phyloP scores from a whole-genome alignment of 1,140 invertebrate species.

The Ctenoplectra terminalis region DNA sequence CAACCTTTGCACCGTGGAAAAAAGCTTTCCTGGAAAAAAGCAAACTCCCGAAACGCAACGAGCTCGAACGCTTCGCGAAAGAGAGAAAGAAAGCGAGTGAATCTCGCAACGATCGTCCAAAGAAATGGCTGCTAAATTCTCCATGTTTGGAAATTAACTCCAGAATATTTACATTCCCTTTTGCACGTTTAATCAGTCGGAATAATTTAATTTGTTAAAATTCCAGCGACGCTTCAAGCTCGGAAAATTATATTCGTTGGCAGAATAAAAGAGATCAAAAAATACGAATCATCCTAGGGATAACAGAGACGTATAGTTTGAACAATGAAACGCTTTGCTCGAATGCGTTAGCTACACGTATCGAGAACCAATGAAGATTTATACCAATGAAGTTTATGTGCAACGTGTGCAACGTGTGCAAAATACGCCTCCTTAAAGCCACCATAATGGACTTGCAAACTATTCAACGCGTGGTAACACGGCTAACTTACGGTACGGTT shows the following conservation, averaged over 20 bases:
- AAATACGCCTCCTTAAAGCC: conserved; percentile 57
- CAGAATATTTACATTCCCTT: background rate
- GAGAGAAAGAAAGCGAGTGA: background rate
- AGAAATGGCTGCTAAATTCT: conserved; percentile 24
- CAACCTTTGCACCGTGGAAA: conserved; percentile 52
- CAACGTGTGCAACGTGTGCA: conserved; percentile 31
- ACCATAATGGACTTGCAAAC: conserved; percentile 67
- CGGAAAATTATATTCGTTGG: background rate
- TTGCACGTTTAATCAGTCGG: background rate
- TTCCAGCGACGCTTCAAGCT: background rate
- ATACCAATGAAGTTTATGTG: too few species aligned
- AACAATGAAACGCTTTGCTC: background rate
- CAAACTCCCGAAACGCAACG: conserved; percentile 13
- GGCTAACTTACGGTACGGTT: conserved; percentile 60
- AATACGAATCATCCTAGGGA: too few species aligned
- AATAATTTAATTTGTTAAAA: conserved; percentile 21
- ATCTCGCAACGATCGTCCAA: conserved; percentile 23
- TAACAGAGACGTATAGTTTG: background rate
- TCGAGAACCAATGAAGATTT: conserved; percentile 24
- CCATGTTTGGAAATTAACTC: background rate
- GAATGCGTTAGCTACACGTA: background rate
- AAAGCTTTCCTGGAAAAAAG: conserved; percentile 14
- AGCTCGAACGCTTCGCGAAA: background rate
- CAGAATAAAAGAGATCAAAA: background rate
- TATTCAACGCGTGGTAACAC: conserved; percentile 61